phyloP scores from a whole-genome alignment of 2,113 vertebrate species.

The Tor tambroides region DNA sequence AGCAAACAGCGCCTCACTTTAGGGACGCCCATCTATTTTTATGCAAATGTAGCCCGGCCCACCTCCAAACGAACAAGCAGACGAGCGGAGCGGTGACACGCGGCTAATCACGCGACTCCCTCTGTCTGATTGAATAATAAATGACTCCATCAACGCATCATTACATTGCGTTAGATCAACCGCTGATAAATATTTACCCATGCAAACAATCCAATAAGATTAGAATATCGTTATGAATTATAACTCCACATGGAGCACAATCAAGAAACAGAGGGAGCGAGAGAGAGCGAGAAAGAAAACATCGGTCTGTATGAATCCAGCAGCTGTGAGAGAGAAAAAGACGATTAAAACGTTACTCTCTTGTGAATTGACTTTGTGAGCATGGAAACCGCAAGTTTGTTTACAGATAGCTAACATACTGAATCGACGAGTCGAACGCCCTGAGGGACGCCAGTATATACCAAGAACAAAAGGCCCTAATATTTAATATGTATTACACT shows the following conservation, averaged over 20 bases:
- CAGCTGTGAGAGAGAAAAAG: neutral
- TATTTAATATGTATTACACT: neutral
- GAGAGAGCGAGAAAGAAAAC: constrained; percentile 52
- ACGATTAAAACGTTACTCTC: neutral
- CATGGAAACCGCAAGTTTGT: neutral
- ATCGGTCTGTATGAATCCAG: constrained; percentile 50
- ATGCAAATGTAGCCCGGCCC: constrained; percentile 68
- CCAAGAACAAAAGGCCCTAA: neutral
- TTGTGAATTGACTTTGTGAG: neutral
- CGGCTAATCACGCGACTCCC: constrained; percentile 73
- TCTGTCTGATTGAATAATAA: constrained; percentile 81
- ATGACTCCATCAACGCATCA: constrained; percentile 80
- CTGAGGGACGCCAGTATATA: neutral
- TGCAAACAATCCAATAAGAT: constrained; percentile 80
- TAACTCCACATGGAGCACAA: constrained; percentile 64
- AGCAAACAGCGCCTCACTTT: constrained; percentile 38
- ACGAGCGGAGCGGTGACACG: constrained; percentile 65
- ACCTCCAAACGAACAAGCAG: constrained; percentile 55
- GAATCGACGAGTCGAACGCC: neutral
- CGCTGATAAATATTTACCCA: constrained; percentile 81
- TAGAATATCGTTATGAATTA: constrained; percentile 75
- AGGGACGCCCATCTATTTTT: constrained; percentile 67
- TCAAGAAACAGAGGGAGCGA: constrained; percentile 52
- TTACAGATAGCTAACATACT: neutral
- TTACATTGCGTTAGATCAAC: constrained; percentile 80